These are phyloP conservation scores for Sesamia nonagrioides DNA, from an alignment of 1,140 invertebrate species.

Conservation along the genomic window DNA sequence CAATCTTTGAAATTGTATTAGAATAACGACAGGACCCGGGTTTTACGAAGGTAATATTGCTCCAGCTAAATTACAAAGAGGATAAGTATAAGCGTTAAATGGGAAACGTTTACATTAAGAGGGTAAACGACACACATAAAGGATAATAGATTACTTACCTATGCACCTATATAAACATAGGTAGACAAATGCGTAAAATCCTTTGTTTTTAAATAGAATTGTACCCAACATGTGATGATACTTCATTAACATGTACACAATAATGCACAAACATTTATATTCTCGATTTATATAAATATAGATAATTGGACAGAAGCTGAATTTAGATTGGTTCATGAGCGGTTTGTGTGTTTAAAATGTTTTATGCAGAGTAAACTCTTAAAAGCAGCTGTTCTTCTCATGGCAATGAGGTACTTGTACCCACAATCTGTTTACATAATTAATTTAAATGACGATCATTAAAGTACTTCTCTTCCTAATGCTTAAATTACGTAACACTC, in stretches of 20 bases:
- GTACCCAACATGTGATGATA: too few relatives aligned
- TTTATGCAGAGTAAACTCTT: too few relatives aligned
- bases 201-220: not conserved
- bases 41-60: conserved; percentile 26
- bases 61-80: conserved; percentile 31
- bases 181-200: not conserved
- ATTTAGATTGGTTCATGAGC: too few relatives aligned
- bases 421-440: too few relatives aligned
- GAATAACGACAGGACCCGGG: conserved; percentile 27
- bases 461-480: too few relatives aligned
- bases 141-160: not conserved
- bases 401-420: too few relatives aligned
- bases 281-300: too few relatives aligned
- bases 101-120: conserved; percentile 35
- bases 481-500: not conserved
- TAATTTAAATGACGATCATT: too few relatives aligned
- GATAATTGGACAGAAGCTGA: too few relatives aligned
- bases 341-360: not conserved
- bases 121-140: conserved; percentile 35
- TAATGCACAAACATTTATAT: too few relatives aligned
- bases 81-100: conserved; percentile 22
- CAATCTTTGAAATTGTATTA: conserved; percentile 34
- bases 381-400: too few relatives aligned
- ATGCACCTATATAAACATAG: not conserved
- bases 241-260: too few relatives aligned